Base-by-base conservation (phyloP, 2,797 vertebrate genomes). In the Euthynnus affinis region DNA sequence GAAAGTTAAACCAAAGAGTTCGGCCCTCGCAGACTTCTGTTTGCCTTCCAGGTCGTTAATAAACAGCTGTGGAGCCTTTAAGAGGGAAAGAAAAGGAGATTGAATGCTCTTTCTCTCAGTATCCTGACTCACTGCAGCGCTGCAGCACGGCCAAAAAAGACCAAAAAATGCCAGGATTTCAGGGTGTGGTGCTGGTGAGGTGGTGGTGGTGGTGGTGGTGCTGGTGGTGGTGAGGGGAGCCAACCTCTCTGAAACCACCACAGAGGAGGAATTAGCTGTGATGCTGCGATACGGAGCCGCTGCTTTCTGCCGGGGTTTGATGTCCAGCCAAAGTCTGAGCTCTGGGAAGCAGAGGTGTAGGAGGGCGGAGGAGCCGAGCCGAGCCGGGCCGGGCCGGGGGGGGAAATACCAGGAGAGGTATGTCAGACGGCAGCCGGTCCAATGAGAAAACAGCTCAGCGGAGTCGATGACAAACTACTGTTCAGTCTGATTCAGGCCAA, bases 321-420 rank as follows among this genome's bases (percentile, higher is more conserved):
- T 32, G 69, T 23, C 49, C 29, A 0, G 72, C 60, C 68, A 78
- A 57, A 40, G 59, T 58, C 46, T 59, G 71, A 58, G 48, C 52
- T 3, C 55, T 14, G 29, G 63, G 64, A 22, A 46, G 55, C 69
- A 49, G 68, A 60, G 65, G 29, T 22, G 17, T 3, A 10, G 17
- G 60, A 44, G 49, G 60, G 70, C 56, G 63, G 40, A 40, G 72
- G 46, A n/a, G 59, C 29, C 6, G 29, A 32, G 29, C 29, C 29
- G 29, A 6, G 29, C 29, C 29, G 34, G 59, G 48, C 27, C 27
- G n/a, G n/a, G n/a, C n/a, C n/a, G n/a, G n/a, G 10, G 55, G 69
- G 25, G 74, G 66, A 81, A 85, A 89, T 91, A 89, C 87, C 92
- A 87, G 73, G 49, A 78, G 64, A 61, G 62, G 66, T 40, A 70